A percentile compares a stretch with the other conserved stretches of the same genome.
These are phyloP conservation scores for Indicator indicator DNA, from an alignment of 2,113 vertebrate genomes.

Conservation along the genomic window DNA sequence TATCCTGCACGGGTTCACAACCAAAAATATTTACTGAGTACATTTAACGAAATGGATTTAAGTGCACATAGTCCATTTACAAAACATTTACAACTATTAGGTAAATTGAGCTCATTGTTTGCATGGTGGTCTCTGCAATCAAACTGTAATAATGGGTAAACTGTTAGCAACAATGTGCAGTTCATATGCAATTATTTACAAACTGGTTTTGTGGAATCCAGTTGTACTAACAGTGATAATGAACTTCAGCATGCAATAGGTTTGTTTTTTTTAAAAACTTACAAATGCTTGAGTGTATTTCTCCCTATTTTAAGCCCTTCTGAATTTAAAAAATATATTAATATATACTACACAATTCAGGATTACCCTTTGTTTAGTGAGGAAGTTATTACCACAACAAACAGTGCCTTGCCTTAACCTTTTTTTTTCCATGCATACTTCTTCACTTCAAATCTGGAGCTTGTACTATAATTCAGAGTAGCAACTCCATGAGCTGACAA, in stretches of 20 bases:
- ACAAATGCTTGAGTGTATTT: constrained; percentile 18
- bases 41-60: constrained; percentile 55
- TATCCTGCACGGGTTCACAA: constrained; percentile 31
- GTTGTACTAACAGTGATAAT: constrained; percentile 55
- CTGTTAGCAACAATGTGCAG: constrained; percentile 59
- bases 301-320: not conserved
- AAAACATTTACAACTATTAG: constrained; percentile 62
- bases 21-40: constrained; percentile 63
- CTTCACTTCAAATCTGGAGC: not conserved
- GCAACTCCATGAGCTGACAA: not conserved
- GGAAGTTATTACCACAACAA: not conserved
- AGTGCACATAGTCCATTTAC: constrained; percentile 65
- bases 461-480: not conserved
- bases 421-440: not conserved
- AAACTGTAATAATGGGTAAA: constrained; percentile 72
- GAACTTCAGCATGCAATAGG: constrained; percentile 11
- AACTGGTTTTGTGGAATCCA: constrained; percentile 59
- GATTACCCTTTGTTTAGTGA: not conserved
- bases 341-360: not conserved
- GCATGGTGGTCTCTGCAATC: constrained; percentile 66
- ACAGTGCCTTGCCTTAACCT: not conserved
- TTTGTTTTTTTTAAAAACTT: not conserved
- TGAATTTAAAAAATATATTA: not conserved
- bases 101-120: constrained; percentile 73
- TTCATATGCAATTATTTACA: constrained; percentile 71